These are phyloP conservation scores for Drosophila erecta DNA, from an alignment of 1,140 invertebrate genomes.

Conservation along the genomic window DNA sequence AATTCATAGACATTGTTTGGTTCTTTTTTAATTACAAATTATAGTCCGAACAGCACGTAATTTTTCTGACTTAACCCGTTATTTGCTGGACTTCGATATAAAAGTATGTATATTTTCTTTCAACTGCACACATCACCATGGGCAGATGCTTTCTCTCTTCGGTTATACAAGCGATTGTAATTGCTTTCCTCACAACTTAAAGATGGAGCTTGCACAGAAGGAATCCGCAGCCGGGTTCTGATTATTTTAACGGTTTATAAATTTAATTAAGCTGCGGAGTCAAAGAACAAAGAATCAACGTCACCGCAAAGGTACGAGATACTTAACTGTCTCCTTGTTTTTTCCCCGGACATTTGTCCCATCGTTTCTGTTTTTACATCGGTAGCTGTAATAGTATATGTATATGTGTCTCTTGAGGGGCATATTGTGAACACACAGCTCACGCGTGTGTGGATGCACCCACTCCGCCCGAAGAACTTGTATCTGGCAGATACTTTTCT, in stretches of 20 bases:
- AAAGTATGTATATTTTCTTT: background rate
- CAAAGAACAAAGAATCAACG: constrained; percentile 50
- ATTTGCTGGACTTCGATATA: background rate
- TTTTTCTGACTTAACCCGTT: background rate
- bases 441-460: constrained; percentile 66
- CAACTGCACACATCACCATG: background rate
- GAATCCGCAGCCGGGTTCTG: constrained; percentile 54
- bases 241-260: constrained; percentile 74
- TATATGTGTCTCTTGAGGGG: constrained; percentile 45
- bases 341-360: constrained; percentile 4
- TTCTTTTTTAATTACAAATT: too few relatives aligned
- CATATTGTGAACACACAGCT: constrained; percentile 64
- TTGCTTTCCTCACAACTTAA: constrained; percentile 32
- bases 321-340: constrained; percentile 36
- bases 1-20: too few relatives aligned
- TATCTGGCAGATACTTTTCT: constrained; percentile 53
- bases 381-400: constrained; percentile 26
- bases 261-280: constrained; percentile 62
- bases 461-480: constrained; percentile 49
- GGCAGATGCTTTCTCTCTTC: constrained; percentile 1
- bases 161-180: constrained; percentile 25
- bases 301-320: constrained; percentile 48
- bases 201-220: constrained; percentile 41
- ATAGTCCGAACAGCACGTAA: too few relatives aligned
- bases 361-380: constrained; percentile 29